Evolutionary conservation across 2,113 vertebrate species (phyloP), one percentile per base, ranked within the genome.

Genomic region (Hiodon alosoides): DNA sequence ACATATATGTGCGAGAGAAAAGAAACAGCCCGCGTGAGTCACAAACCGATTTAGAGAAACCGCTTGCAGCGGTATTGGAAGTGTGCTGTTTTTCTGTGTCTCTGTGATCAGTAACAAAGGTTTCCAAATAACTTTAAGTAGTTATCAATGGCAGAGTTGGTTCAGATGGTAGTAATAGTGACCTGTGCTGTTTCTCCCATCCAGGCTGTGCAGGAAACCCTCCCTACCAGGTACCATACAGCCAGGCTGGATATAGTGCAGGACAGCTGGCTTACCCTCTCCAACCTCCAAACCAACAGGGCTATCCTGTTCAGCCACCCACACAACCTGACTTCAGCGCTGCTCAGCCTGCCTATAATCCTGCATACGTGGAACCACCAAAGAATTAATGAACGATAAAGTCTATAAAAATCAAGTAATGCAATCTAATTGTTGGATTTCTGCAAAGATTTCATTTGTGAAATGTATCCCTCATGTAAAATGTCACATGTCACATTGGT

Each of bases 271-370:
- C 67, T 3, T 69, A 69, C 52, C 68, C 68, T 5, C 61, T 54
- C 52, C 68, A 69, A 50, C 68, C 68, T 31, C 52, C 52, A 17
- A 52, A 7, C 14, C 68, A 31, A 46, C 0, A 90, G 4, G 53
- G 16, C 1, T 58, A 71, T 16, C n/a, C 3, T n/a, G 68, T 14
- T 14, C 68, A 17, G 51, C 8, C 87, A 1, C 71, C 79, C 5
- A 68, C 77, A 31, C 16, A 57, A 2, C n/a, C 79, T 16, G 73
- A 78, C 62, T 89, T 86, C 67, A 82, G 14, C 4, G 7, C 71
- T 3, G 85, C 73, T 75, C 93, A 94, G 80, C 93, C 91, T 5
- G 93, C 96, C 0, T 98, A 93, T 87, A 97, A 98, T 84, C 96
- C 96, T 0, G 92, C 91, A 16, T 98, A 85, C n/a, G 4, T 94